These are phyloP conservation scores for Dusona sp. DNA, from an alignment of 2,888 invertebrate species.

Conservation along the genomic window DNA sequence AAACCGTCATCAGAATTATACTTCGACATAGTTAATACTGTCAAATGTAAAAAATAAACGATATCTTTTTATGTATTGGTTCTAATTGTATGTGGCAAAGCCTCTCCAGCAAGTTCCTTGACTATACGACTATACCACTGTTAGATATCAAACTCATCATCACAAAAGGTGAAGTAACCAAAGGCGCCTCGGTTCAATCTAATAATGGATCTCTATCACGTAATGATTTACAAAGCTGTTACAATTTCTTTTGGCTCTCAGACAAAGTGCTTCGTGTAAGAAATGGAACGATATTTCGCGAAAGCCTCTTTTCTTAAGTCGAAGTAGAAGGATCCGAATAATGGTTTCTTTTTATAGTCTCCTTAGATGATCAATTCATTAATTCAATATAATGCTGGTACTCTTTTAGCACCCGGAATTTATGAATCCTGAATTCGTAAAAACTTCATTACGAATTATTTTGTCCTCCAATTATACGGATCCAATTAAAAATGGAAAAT, in stretches of 20 bases:
- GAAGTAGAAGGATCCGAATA: neutral
- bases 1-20: neutral
- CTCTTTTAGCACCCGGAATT: too few species aligned
- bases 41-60: neutral
- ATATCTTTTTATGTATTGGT: neutral
- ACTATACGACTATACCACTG: neutral
- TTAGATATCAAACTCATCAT: constrained; percentile 22
- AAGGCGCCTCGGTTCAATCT: constrained; percentile 43
- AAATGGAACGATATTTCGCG: constrained; percentile 2
- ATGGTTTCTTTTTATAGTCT: neutral
- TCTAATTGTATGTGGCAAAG: neutral
- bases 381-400: neutral
- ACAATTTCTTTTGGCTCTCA: constrained; percentile 27
- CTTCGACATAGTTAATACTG: neutral
- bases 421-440: neutral
- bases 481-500: neutral
- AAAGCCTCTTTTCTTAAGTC: neutral
- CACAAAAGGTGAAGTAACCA: constrained; percentile 13
- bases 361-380: neutral
- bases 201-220: constrained; percentile 56
- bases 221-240: constrained; percentile 34
- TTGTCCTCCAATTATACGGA: neutral
- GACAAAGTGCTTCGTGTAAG: constrained; percentile 35
- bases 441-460: neutral
- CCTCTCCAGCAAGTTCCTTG: neutral